Conservation (phyloP, 1,140 invertebrate genomes). For the Halesus radiatus region DNA sequence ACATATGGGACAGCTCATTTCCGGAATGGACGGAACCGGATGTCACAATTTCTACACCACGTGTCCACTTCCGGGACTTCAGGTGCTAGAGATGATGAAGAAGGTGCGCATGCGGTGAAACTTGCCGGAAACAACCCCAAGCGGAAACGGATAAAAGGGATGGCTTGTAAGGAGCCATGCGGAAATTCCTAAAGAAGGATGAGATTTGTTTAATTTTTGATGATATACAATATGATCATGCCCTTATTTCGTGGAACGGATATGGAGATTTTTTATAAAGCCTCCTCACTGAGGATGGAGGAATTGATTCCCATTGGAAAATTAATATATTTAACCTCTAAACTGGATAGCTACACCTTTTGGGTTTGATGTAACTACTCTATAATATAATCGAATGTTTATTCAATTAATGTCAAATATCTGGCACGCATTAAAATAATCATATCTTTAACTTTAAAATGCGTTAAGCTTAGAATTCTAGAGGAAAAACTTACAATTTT, state of each 20-base stretch:
- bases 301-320: too few species aligned
- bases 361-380: too few species aligned
- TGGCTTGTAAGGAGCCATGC: neutral
- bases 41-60: conserved; percentile 81
- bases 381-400: too few species aligned
- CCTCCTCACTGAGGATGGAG: too few species aligned
- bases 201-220: neutral
- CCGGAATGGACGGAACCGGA: conserved; percentile 78
- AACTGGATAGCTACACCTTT: too few species aligned
- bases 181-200: neutral
- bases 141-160: neutral
- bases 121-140: neutral
- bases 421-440: too few species aligned
- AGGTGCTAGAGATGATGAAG: conserved; percentile 79
- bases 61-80: conserved; percentile 76
- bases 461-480: too few species aligned
- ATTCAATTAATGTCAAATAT: too few species aligned
- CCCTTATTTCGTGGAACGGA: neutral
- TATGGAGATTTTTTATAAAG: too few species aligned
- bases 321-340: too few species aligned
- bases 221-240: neutral
- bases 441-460: too few species aligned
- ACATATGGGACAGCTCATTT: conserved; percentile 85
- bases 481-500: too few species aligned
- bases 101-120: conserved; percentile 71